Base-by-base conservation (phyloP, 2,113 vertebrate genomes). In the Prolemur simus region DNA sequence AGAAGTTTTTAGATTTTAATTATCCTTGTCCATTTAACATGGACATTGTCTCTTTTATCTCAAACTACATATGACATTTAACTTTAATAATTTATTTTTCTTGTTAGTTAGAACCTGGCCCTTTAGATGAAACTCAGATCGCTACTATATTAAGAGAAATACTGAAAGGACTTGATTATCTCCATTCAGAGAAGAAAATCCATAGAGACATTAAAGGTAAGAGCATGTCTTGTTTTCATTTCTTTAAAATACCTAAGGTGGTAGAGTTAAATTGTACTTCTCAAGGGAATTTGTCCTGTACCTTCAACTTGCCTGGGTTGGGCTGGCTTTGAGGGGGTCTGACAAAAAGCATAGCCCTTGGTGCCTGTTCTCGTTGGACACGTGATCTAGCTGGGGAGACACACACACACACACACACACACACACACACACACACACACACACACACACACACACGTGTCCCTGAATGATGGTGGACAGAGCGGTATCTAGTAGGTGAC, bases 141-240 rank as follows among this genome's bases (percentile, higher is more conserved):
- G 99, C 99, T 69, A 99, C 99, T 81, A 99, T 99, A 97, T 97
- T 99, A 95, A 99, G 99, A 96, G 99, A 99, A 98, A 99, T 99
- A 90, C 98, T 99, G 58, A 99, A 99, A 98, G 99, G 99, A 74
- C 99, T 99, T 0, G 99, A 99, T 97, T 99, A 99, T 96, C 99
- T 99, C 85, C 99, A 99, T 98, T 99, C 99, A 10, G 99, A 99
- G 98, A 99, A 99, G 99, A 99, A 99, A 99, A 99, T 99, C 97
- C 99, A 99, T 97, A 98, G 99, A 98, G 99, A 99, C 98, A 99
- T 99, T 98, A 99, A 99, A 99, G 99, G 99, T 99, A 98, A 98
- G 96, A 52, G 9, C 52, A 4, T 25, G 0, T 34, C 11, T 85
- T 69, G 1, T 11, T 84, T 90, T 56, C 14, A 1, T 47, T 71